Conservation (phyloP, 2,797 vertebrate species). For the Oryzias sinensis region DNA sequence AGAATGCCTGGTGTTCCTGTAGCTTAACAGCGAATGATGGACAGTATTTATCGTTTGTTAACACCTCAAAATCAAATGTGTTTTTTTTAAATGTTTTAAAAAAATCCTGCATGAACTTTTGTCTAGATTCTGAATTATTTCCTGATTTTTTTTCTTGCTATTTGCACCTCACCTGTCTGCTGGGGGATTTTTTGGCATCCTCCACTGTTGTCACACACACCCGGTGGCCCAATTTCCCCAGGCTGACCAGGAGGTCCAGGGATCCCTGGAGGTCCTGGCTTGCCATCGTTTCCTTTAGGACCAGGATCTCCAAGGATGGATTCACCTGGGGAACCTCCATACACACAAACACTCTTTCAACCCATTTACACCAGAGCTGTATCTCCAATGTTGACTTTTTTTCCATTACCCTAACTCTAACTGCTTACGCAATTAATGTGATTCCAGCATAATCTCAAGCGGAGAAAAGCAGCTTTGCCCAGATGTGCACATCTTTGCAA, state of each 20-base stretch:
- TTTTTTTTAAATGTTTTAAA: neutral
- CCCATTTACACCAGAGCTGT: neutral
- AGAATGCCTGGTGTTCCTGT: too few species aligned
- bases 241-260: slow-evolving; percentile 68
- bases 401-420: neutral
- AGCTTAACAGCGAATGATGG: too few species aligned
- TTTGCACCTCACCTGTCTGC: slow-evolving; percentile 64
- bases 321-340: slow-evolving; percentile 75
- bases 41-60: too few species aligned
- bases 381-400: too few species aligned
- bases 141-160: neutral
- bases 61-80: too few species aligned
- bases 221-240: slow-evolving; percentile 77
- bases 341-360: slow-evolving; percentile 13
- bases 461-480: too few species aligned
- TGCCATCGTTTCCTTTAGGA: slow-evolving; percentile 71
- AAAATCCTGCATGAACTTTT: neutral
- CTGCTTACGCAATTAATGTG: neutral
- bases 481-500: too few species aligned
- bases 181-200: slow-evolving; percentile 66
- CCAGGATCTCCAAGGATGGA: slow-evolving; percentile 70
- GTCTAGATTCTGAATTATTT: neutral
- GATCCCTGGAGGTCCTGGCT: slow-evolving; percentile 58
- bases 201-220: slow-evolving; percentile 77
- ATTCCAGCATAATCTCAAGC: too few species aligned